Percentiles rank a stretch among this genome's conserved stretches.
These are phyloP conservation scores for Troides aeacus DNA, from an alignment of 2,888 invertebrate genomes.

Conservation along the genomic window DNA sequence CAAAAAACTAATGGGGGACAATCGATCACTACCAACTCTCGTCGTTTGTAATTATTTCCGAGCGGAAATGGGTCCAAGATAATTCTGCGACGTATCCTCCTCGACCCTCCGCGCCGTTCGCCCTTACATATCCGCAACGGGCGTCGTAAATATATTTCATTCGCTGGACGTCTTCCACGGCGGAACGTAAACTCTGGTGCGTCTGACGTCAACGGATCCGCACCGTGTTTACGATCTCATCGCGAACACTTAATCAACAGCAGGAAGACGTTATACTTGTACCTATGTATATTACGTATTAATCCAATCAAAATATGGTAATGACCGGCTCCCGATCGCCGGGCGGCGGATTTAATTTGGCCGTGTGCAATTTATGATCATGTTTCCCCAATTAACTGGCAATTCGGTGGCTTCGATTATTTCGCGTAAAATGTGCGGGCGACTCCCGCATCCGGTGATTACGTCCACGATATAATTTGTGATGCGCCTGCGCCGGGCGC, in stretches of 20 bases:
- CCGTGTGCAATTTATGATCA: constrained; percentile 68
- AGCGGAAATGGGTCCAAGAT: constrained; percentile 60
- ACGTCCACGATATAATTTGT: constrained; percentile 73
- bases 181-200: constrained; percentile 51
- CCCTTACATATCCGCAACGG: constrained; percentile 43
- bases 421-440: constrained; percentile 76
- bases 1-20: constrained; percentile 55
- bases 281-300: constrained; percentile 62
- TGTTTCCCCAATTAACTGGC: constrained; percentile 78
- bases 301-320: constrained; percentile 75
- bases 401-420: constrained; percentile 79
- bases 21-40: constrained; percentile 51
- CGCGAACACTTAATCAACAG: constrained; percentile 62
- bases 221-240: constrained; percentile 57
- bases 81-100: constrained; percentile 59
- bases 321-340: constrained; percentile 54
- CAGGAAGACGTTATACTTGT: constrained; percentile 63
- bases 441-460: constrained; percentile 80
- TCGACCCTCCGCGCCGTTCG: constrained; percentile 36
- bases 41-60: constrained; percentile 52
- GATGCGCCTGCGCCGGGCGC: constrained; percentile 67
- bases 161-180: constrained; percentile 37
- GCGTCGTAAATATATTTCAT: constrained; percentile 41
- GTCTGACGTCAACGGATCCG: constrained; percentile 52
- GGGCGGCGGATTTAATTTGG: constrained; percentile 71